Evolutionary conservation across 2,888 invertebrate species (phyloP).

Genomic region (Nomada goodeniana): DNA sequence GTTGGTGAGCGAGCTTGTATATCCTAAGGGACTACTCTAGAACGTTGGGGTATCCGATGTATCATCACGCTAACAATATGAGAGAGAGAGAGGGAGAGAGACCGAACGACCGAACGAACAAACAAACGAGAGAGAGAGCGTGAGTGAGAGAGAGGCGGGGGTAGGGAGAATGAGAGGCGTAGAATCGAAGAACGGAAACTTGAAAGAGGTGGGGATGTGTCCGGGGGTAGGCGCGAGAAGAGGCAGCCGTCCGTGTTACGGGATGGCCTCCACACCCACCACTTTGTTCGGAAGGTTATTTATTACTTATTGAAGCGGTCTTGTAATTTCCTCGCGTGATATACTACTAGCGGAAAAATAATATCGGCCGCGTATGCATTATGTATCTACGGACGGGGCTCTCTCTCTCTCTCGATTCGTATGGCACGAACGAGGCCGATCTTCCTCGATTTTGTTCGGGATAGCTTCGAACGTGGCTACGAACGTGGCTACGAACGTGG

Average conservation of each 20-base stretch:
- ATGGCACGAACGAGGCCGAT: conserved; percentile 28
- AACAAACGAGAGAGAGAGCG: conserved; percentile 24
- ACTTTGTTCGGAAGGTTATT: conserved; percentile 75
- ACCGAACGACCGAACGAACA: not conserved
- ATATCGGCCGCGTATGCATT: conserved; percentile 76
- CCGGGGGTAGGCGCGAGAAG: conserved; percentile 16
- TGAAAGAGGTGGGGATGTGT: conserved; percentile 15
- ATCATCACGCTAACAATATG: conserved; percentile 71
- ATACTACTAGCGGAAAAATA: conserved; percentile 77
- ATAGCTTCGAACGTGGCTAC: not conserved
- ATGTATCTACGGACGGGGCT: conserved; percentile 63
- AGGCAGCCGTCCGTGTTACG: conserved; percentile 49
- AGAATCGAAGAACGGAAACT: conserved; percentile 28
- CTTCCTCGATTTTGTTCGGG: conserved; percentile 44
- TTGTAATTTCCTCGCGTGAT: conserved; percentile 79
- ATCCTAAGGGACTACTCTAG: conserved; percentile 54
- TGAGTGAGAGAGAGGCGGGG: not conserved
- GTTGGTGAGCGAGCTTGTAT: conserved; percentile 33
- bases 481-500: conserved; percentile 1
- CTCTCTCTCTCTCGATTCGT: conserved; percentile 15
- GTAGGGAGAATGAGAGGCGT: not conserved
- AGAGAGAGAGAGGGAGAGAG: conserved; percentile 27
- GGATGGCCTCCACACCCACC: conserved; percentile 53
- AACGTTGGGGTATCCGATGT: conserved; percentile 67
- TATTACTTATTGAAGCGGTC: conserved; percentile 80